These are phyloP conservation scores for Phymatocera aterrima DNA, from an alignment of 2,888 invertebrate species.

Conservation along the genomic window DNA sequence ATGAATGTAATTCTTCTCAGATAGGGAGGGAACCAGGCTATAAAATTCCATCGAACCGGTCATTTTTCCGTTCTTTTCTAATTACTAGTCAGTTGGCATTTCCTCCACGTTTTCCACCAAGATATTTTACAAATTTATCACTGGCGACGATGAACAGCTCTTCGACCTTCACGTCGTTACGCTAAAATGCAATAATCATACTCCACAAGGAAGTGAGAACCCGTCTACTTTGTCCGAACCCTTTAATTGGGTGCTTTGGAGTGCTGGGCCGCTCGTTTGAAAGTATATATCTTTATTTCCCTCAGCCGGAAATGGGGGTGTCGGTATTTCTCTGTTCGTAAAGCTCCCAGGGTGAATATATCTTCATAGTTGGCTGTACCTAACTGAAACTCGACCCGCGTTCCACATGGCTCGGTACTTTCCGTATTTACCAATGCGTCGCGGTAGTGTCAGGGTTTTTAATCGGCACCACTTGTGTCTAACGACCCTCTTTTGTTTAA, in stretches of 20 bases:
- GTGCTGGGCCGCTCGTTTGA: neutral
- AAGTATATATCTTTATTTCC: neutral
- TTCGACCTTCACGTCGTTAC: neutral
- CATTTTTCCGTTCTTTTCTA: neutral
- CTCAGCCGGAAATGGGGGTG: neutral
- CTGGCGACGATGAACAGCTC: too few relatives aligned
- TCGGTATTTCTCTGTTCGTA: neutral
- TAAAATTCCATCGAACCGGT: neutral
- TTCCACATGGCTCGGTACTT: neutral
- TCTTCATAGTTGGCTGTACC: neutral
- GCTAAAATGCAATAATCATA: neutral
- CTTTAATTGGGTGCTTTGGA: neutral
- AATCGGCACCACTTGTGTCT: conserved; percentile 71
- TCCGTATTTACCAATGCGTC: conserved; percentile 11
- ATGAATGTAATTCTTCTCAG: neutral
- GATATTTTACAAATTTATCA: too few relatives aligned
- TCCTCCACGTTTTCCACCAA: too few relatives aligned
- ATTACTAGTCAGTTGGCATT: too few relatives aligned
- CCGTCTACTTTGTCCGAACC: neutral
- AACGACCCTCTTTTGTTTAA: conserved; percentile 71
- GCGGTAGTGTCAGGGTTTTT: conserved; percentile 65
- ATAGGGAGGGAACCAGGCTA: neutral
- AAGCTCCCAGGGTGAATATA: neutral
- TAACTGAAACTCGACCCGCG: neutral
- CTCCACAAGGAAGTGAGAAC: too few relatives aligned